Conservation (phyloP, 2,113 vertebrate species). For the Microcebus lehilahytsara region DNA sequence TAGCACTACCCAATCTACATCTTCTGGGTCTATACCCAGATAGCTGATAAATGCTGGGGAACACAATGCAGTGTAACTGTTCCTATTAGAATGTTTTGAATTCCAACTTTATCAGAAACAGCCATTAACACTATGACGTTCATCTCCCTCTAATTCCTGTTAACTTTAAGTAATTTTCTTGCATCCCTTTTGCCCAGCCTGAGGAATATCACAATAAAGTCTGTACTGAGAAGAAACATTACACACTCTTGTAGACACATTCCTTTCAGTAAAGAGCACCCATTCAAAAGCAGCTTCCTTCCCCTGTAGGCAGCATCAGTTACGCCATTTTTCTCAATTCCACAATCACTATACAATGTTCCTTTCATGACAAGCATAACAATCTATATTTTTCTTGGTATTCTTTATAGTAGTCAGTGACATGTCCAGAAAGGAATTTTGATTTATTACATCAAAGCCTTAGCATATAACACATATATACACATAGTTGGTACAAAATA, state of each 20-base stretch:
- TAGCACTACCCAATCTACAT: not conserved
- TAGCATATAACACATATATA: not conserved
- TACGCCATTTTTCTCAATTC: not conserved
- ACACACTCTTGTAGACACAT: not conserved
- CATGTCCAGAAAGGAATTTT: not conserved
- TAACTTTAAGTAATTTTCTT: not conserved
- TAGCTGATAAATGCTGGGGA: not conserved
- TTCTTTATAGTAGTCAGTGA: not conserved
- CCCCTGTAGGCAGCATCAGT: not conserved
- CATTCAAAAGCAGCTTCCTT: not conserved
- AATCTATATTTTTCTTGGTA: not conserved
- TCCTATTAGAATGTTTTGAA: not conserved
- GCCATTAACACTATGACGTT: not conserved
- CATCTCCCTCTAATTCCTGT: not conserved
- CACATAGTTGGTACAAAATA: not conserved
- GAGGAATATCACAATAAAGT: not conserved
- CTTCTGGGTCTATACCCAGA: not conserved
- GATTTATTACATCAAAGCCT: not conserved
- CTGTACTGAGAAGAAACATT: not conserved
- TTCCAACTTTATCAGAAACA: not conserved
- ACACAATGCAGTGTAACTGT: not conserved
- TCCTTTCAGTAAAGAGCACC: not conserved
- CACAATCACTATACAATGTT: not conserved
- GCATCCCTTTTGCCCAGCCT: not conserved
- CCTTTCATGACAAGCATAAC: not conserved